phyloP scores from a whole-genome alignment of 2,888 invertebrate species.

The Trachelus tabidus region DNA sequence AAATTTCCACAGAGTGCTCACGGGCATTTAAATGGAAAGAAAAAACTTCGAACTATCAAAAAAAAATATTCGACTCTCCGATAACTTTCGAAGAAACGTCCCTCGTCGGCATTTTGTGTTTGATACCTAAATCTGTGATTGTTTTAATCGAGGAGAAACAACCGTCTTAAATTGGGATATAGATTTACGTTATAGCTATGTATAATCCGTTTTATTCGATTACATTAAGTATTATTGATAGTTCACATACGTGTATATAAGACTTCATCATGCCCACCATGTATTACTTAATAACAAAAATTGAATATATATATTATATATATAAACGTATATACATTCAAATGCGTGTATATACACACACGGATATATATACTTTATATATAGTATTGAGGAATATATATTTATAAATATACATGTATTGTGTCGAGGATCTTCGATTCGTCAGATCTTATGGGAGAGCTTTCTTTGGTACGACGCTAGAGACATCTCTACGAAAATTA shows the following conservation, averaged over 20 bases:
- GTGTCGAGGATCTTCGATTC: neutral
- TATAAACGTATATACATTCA: neutral
- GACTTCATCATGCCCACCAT: neutral
- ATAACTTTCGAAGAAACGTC: neutral
- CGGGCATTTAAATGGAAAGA: too few species aligned
- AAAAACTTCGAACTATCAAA: too few species aligned
- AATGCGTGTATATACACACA: neutral
- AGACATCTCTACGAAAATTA: neutral
- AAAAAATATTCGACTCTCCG: neutral
- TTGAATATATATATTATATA: neutral
- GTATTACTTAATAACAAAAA: neutral
- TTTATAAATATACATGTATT: neutral
- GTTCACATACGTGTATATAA: neutral
- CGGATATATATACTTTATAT: too few species aligned
- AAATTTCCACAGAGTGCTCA: neutral
- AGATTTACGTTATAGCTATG: neutral
- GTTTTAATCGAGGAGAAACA: neutral
- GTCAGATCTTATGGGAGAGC: neutral
- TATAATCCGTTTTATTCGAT: constrained; percentile 1
- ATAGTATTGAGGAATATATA: neutral
- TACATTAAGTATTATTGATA: neutral
- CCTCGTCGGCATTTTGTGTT: neutral
- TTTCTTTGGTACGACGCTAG: neutral
- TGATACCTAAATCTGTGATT: neutral
- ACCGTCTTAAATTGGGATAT: neutral